phyloP scores from a whole-genome alignment of 2,888 invertebrate species.

The Plutella xylostella region DNA sequence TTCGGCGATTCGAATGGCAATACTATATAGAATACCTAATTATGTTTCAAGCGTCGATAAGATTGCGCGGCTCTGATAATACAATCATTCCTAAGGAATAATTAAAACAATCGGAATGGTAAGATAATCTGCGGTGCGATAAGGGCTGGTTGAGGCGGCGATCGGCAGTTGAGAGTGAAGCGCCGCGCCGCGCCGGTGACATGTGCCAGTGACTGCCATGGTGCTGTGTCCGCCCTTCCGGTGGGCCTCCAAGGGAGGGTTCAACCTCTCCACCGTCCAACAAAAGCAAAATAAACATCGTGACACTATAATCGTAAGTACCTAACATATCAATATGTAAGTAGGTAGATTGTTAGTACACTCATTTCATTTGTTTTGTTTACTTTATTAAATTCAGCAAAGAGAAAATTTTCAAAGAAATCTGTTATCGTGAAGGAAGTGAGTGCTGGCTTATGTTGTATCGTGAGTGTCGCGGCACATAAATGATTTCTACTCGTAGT shows the following conservation, averaged over 20 bases:
- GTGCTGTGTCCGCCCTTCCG: slow-evolving; percentile 59
- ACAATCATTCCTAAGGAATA: slow-evolving; percentile 51
- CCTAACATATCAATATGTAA: background rate
- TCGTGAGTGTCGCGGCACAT: too few relatives aligned
- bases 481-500: too few relatives aligned
- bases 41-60: slow-evolving; percentile 53
- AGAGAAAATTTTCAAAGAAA: too few relatives aligned
- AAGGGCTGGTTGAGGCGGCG: slow-evolving; percentile 44
- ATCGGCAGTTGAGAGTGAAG: slow-evolving; percentile 55
- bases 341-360: background rate
- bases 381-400: too few relatives aligned
- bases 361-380: background rate
- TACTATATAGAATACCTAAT: slow-evolving; percentile 29
- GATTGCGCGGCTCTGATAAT: slow-evolving; percentile 60
- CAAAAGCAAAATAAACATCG: slow-evolving; percentile 27
- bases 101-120: slow-evolving; percentile 64
- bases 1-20: background rate
- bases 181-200: slow-evolving; percentile 18
- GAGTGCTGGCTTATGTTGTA: too few relatives aligned
- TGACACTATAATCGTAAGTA: slow-evolving; percentile 52
- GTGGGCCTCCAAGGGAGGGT: slow-evolving; percentile 49
- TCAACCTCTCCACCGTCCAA: slow-evolving; percentile 34
- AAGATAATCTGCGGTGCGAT: slow-evolving; percentile 58
- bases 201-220: too few relatives aligned
- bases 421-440: too few relatives aligned